These are phyloP conservation scores for Dromiciops gliroides DNA, from an alignment of 2,113 vertebrate species.

Conservation along the genomic window DNA sequence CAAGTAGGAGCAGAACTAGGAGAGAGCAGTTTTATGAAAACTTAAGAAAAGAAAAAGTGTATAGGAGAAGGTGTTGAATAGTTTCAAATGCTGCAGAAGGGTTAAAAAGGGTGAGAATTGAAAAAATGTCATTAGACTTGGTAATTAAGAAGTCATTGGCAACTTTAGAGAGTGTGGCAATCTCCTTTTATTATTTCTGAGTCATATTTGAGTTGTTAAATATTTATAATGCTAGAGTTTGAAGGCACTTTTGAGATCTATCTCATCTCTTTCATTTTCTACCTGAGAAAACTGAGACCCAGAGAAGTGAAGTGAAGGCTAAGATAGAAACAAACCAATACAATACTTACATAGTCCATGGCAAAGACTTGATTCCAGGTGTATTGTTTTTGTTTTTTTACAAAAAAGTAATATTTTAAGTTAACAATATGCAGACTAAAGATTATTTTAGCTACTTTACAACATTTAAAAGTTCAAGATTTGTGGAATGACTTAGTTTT, in stretches of 20 bases:
- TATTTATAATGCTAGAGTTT: background rate
- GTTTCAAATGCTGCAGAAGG: background rate
- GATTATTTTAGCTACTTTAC: constrained; percentile 50
- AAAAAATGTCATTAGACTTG: background rate
- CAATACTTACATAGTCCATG: background rate
- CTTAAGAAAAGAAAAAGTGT: constrained; percentile 13
- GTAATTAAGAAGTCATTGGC: background rate
- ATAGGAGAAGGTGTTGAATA: background rate
- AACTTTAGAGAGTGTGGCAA: background rate
- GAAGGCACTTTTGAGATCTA: background rate
- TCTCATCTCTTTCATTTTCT: background rate
- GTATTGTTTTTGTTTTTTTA: background rate
- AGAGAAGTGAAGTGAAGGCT: background rate
- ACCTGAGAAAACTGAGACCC: background rate
- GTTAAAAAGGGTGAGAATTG: background rate
- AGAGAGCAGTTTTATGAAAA: background rate
- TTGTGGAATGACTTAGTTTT: constrained; percentile 27
- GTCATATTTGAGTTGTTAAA: background rate
- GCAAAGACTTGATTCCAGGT: background rate
- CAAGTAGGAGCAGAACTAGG: background rate
- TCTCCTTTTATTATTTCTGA: background rate
- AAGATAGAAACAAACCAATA: background rate
- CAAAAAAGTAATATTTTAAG: constrained; percentile 5
- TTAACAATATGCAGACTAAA: constrained; percentile 31
- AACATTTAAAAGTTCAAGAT: constrained; percentile 40